These are phyloP conservation scores for Penaeus japonicus DNA, from an alignment of 1,140 invertebrate species.

Conservation along the genomic window DNA sequence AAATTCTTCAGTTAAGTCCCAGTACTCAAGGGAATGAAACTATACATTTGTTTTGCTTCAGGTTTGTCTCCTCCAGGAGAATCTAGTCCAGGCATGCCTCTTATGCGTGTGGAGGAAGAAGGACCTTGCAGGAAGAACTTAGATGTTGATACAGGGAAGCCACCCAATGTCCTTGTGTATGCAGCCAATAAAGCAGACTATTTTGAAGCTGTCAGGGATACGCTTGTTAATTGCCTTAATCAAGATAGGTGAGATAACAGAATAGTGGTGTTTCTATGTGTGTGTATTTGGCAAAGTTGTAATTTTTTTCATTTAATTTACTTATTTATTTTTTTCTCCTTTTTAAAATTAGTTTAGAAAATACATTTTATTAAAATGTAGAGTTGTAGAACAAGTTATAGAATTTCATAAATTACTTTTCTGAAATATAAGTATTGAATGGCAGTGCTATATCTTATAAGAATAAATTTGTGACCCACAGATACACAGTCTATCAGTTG, in stretches of 20 bases:
- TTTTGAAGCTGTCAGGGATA: constrained; percentile 75
- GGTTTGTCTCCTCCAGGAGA: constrained; percentile 25
- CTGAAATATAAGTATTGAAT: neutral
- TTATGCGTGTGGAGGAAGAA: constrained; percentile 48
- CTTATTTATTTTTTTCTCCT: no score
- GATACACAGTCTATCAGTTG: constrained; percentile 80
- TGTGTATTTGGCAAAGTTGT: no score
- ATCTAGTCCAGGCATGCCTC: neutral
- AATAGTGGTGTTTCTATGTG: no score
- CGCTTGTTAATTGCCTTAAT: constrained; percentile 75
- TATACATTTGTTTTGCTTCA: neutral
- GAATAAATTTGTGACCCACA: constrained; percentile 60
- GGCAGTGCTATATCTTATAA: neutral
- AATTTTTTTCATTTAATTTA: no score
- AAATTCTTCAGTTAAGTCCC: no score
- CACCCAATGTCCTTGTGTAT: constrained; percentile 84
- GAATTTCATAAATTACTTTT: no score
- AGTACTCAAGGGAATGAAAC: no score
- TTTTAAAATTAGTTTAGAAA: neutral
- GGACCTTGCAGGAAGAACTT: constrained; percentile 28
- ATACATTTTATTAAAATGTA: no score
- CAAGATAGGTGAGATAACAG: constrained; percentile 70
- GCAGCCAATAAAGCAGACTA: constrained; percentile 75
- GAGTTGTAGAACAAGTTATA: no score
- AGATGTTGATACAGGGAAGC: constrained; percentile 65